phyloP scores from a whole-genome alignment of 2,797 vertebrate species.

The Enteromius radiatus region DNA sequence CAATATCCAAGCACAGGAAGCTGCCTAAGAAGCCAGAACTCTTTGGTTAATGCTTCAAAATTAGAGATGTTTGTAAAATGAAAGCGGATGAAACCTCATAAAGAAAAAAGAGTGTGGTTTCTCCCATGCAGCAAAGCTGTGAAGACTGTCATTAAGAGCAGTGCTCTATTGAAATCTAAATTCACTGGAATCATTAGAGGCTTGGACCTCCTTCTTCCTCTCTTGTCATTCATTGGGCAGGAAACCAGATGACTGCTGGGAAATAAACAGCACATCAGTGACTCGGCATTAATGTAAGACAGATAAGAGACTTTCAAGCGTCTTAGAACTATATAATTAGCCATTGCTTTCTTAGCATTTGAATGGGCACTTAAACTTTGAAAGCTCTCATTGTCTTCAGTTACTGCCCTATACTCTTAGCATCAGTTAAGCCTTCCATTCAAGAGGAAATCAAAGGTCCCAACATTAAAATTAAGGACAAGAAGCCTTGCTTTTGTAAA shows the following conservation, averaged over 20 bases:
- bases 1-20: background rate
- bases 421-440: slow-evolving; percentile 76
- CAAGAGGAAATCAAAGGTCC: slow-evolving; percentile 79
- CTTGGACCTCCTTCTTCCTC: slow-evolving; percentile 59
- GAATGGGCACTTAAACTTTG: slow-evolving; percentile 80
- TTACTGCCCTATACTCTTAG: slow-evolving; percentile 71
- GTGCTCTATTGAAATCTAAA: slow-evolving; percentile 55
- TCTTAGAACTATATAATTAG: slow-evolving; percentile 83
- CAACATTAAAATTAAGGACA: slow-evolving; percentile 75
- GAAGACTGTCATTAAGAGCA: slow-evolving; percentile 50
- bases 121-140: slow-evolving; percentile 20
- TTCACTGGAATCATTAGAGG: slow-evolving; percentile 56
- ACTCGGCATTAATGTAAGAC: slow-evolving; percentile 76
- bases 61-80: background rate
- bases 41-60: background rate
- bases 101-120: background rate
- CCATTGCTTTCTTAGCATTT: slow-evolving; percentile 80
- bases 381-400: slow-evolving; percentile 84
- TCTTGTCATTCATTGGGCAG: slow-evolving; percentile 65
- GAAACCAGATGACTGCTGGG: slow-evolving; percentile 72
- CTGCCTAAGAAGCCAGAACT: background rate
- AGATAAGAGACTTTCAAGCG: slow-evolving; percentile 84
- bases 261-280: slow-evolving; percentile 79
- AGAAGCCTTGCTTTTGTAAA: slow-evolving; percentile 69
- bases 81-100: background rate